Evolutionary conservation across 92 coral and sea anemone species (phyloP).

Genomic region (Diadumene lineata): DNA sequence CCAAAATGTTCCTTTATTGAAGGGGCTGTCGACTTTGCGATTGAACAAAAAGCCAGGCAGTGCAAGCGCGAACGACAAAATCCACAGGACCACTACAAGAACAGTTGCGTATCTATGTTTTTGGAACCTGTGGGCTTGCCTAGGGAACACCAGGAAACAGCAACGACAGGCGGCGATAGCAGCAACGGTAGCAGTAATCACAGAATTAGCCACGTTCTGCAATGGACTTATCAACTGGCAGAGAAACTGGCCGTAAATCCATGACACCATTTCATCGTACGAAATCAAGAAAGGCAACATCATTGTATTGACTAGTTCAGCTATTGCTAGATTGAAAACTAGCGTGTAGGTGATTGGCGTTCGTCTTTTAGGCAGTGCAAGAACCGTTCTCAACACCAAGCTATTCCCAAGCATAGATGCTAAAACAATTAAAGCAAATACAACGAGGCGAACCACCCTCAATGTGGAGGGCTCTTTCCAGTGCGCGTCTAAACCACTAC

Average conservation of each 20-base stretch:
- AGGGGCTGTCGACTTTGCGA: neutral
- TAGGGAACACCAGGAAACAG: slow-evolving; percentile 20
- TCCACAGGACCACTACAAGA: slow-evolving; percentile 28
- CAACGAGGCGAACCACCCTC: slow-evolving; percentile 26
- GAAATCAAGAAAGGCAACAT: slow-evolving; percentile 39
- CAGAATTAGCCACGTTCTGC: slow-evolving; percentile 37
- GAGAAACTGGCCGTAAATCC: slow-evolving; percentile 13
- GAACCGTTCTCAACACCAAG: slow-evolving; percentile 38
- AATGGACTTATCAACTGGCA: slow-evolving; percentile 43
- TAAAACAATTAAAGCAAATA: slow-evolving; percentile 27
- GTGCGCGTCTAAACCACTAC: neutral
- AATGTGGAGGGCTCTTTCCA: slow-evolving; percentile 23
- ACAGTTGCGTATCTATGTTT: neutral
- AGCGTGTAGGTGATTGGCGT: slow-evolving; percentile 46
- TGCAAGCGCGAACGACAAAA: slow-evolving; percentile 21
- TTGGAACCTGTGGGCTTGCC: neutral
- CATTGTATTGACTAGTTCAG: slow-evolving; percentile 46
- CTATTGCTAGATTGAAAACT: slow-evolving; percentile 54
- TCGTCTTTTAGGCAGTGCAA: slow-evolving; percentile 12
- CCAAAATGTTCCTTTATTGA: neutral
- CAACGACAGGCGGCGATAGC: slow-evolving; percentile 52
- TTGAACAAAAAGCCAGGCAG: slow-evolving; percentile 29
- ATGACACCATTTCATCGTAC: neutral
- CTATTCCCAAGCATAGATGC: slow-evolving; percentile 55
- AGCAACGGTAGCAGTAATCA: slow-evolving; percentile 35